Percentiles rank a stretch among this genome's conserved stretches.
Evolutionary conservation across 2,888 invertebrate species (phyloP).

Genomic region (Rhagium mordax): DNA sequence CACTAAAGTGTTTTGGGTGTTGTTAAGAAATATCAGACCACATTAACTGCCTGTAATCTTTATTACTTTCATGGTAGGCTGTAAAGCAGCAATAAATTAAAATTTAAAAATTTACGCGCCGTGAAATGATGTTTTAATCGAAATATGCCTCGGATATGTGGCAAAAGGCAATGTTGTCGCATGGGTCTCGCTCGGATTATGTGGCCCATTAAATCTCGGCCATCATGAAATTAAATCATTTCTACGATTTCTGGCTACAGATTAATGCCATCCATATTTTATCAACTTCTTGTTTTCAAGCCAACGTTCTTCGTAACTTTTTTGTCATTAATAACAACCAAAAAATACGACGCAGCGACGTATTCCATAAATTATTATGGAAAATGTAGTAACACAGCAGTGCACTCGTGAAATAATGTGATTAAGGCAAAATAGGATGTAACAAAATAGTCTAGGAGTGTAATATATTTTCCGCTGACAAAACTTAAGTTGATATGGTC

Average conservation of each 20-base stretch:
- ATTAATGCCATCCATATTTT: constrained; percentile 17
- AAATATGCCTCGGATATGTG: constrained; percentile 47
- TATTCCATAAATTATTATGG: neutral
- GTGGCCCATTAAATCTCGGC: constrained; percentile 54
- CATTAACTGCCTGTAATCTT: constrained; percentile 36
- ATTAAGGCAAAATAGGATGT: neutral
- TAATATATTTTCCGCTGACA: no score
- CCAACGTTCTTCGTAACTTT: constrained; percentile 11
- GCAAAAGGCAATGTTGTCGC: constrained; percentile 37
- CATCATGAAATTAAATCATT: constrained; percentile 59
- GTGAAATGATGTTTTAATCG: constrained; percentile 55
- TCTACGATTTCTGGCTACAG: constrained; percentile 48
- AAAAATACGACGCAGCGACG: neutral
- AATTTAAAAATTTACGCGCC: constrained; percentile 52
- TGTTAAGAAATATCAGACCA: constrained; percentile 36
- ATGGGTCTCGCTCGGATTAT: constrained; percentile 52
- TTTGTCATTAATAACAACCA: constrained; percentile 17
- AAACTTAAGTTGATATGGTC: no score
- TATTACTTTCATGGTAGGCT: constrained; percentile 32
- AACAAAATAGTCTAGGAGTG: neutral
- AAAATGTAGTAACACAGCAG: neutral
- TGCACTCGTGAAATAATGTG: neutral
- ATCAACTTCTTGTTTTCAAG: constrained; percentile 27
- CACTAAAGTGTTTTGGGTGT: constrained; percentile 32
- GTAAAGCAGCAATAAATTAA: constrained; percentile 44